Conservation (phyloP, 2,888 invertebrate species). For the Yponomeuta evonymella region DNA sequence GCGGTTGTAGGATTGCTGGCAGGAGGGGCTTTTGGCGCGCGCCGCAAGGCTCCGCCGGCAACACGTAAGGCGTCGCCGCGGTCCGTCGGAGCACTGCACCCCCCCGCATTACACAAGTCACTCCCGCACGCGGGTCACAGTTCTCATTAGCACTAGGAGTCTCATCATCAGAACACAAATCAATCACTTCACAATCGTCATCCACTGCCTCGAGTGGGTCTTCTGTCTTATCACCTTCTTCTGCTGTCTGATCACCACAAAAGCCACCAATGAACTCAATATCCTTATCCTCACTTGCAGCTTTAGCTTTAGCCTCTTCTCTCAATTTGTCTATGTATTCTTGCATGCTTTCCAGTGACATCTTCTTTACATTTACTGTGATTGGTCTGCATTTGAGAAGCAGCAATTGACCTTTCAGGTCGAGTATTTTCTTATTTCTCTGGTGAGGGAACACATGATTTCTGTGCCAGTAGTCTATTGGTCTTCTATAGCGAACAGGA, state of each 20-base stretch:
- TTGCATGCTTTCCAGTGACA: slow-evolving; percentile 59
- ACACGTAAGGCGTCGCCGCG: slow-evolving; percentile 55
- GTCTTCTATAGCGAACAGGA: slow-evolving; percentile 59
- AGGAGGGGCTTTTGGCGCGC: slow-evolving; percentile 51
- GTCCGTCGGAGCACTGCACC: slow-evolving; percentile 57
- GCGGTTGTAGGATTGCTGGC: slow-evolving; percentile 56
- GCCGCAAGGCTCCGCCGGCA: slow-evolving; percentile 63
- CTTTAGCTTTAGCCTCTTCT: slow-evolving; percentile 38
- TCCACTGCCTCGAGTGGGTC: slow-evolving; percentile 53
- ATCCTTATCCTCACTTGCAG: slow-evolving; percentile 46
- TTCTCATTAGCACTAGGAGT: slow-evolving; percentile 58
- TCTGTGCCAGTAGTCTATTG: slow-evolving; percentile 66
- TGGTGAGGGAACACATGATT: slow-evolving; percentile 59
- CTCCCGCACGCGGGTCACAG: slow-evolving; percentile 59
- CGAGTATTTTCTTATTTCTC: slow-evolving; percentile 58
- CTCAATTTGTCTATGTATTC: slow-evolving; percentile 53
- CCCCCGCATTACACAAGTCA: slow-evolving; percentile 50
- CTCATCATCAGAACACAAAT: slow-evolving; percentile 83
- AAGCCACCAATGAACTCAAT: slow-evolving; percentile 64
- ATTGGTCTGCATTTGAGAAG: slow-evolving; percentile 69
- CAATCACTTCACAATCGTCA: slow-evolving; percentile 76
- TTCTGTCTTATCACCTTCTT: slow-evolving; percentile 41
- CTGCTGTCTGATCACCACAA: neutral
- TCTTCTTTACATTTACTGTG: slow-evolving; percentile 57
- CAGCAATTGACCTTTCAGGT: slow-evolving; percentile 65